A percentile compares a stretch with the other conserved stretches of the same genome.
Conservation (phyloP, 2,888 invertebrate species). For the Timandra comae region DNA sequence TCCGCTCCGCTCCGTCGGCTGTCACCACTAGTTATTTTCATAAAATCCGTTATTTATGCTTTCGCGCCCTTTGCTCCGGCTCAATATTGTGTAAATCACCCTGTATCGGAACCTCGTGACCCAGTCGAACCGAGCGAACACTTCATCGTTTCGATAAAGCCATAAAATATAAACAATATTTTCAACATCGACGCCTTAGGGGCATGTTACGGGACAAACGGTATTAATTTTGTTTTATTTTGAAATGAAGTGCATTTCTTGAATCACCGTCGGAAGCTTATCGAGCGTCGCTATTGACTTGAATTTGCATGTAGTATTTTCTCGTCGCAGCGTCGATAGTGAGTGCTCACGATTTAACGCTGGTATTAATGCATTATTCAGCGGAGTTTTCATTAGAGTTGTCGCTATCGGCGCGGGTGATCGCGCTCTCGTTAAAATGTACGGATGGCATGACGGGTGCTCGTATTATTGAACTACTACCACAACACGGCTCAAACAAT, state of each 20-base stretch:
- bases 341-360: conserved; percentile 75
- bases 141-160: conserved; percentile 40
- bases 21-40: conserved; percentile 36
- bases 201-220: conserved; percentile 27
- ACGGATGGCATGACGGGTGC: conserved; percentile 73
- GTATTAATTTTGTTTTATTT: conserved; percentile 42
- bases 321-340: conserved; percentile 62
- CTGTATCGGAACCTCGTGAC: conserved; percentile 33
- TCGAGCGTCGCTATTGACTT: conserved; percentile 60
- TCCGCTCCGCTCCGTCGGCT: conserved; percentile 16
- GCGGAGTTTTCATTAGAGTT: conserved; percentile 71
- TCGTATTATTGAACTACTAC: conserved; percentile 39
- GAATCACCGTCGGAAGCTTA: conserved; percentile 59
- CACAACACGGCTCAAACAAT: too few relatives aligned
- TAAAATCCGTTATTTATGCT: conserved; percentile 31
- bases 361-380: conserved; percentile 76
- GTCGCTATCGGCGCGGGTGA: conserved; percentile 64
- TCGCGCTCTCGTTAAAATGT: conserved; percentile 74
- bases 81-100: conserved; percentile 34
- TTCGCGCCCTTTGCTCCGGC: conserved; percentile 19
- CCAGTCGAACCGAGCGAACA: conserved; percentile 29
- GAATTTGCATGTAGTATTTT: conserved; percentile 72
- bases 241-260: conserved; percentile 41
- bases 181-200: conserved; percentile 33
- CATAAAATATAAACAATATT: conserved; percentile 38